A percentile compares a stretch with the other conserved stretches of the same genome.
phyloP scores from a whole-genome alignment of 2,113 vertebrate genomes.

The Mus spicilegus region DNA sequence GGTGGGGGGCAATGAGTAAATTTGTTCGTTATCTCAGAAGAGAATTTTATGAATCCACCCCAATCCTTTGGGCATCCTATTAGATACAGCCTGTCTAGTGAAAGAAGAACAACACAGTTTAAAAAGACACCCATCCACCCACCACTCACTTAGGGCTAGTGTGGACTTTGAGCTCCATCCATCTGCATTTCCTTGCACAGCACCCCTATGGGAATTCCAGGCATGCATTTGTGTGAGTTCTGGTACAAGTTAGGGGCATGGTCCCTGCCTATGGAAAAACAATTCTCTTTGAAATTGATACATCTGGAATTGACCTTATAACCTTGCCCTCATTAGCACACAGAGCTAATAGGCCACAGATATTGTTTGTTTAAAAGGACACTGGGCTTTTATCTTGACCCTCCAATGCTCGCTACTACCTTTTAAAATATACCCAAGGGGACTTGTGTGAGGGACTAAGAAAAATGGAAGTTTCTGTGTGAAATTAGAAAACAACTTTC shows the following conservation, averaged over 20 bases:
- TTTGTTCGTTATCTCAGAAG: constrained; percentile 19
- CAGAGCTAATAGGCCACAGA: constrained; percentile 62
- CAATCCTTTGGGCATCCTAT: not conserved
- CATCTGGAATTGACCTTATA: constrained; percentile 67
- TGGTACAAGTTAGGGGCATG: constrained; percentile 29
- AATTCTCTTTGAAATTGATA: constrained; percentile 62
- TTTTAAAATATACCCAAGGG: constrained; percentile 40
- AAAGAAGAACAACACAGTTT: not conserved
- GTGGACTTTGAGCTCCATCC: not conserved
- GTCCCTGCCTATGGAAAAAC: constrained; percentile 24
- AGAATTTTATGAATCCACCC: constrained; percentile 1
- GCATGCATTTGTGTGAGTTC: not conserved
- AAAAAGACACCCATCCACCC: not conserved
- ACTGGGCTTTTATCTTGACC: constrained; percentile 41
- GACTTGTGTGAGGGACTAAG: not conserved
- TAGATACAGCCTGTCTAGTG: not conserved
- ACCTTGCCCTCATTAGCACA: constrained; percentile 48
- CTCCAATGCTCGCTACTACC: constrained; percentile 12
- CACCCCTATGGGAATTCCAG: not conserved
- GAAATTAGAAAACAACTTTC: constrained; percentile 53
- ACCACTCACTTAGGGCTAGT: not conserved
- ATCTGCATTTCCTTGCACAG: not conserved
- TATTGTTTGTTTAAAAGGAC: constrained; percentile 3
- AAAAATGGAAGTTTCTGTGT: constrained; percentile 30
- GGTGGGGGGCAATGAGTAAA: not conserved